These are phyloP conservation scores for Cephus pulcher DNA, from an alignment of 2,888 invertebrate species.

Conservation along the genomic window DNA sequence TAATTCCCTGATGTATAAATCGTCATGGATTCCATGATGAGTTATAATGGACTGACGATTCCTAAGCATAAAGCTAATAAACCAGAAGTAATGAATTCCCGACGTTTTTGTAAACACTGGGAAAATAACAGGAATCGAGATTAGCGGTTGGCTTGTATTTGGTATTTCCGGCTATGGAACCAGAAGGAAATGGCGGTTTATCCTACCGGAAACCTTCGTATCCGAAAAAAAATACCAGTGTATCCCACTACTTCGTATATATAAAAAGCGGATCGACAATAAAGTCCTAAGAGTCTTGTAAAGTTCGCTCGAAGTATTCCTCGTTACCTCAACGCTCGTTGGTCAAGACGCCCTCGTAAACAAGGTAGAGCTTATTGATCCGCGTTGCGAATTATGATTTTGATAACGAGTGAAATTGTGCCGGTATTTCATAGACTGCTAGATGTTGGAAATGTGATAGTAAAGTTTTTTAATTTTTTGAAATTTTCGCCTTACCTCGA, in stretches of 20 bases:
- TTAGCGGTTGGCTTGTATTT: neutral
- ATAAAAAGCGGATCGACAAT: neutral
- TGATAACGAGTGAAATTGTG: neutral
- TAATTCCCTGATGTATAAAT: neutral
- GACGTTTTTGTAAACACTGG: neutral
- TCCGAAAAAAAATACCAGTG: neutral
- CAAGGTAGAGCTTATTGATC: neutral
- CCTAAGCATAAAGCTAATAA: neutral
- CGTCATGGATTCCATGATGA: neutral
- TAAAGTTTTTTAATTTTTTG: neutral
- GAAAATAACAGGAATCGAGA: neutral
- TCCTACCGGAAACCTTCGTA: neutral
- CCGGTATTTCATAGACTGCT: neutral
- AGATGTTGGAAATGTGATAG: neutral
- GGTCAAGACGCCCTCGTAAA: neutral
- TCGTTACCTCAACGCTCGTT: neutral
- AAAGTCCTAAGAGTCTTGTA: neutral
- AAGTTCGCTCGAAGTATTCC: neutral
- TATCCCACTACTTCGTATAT: neutral
- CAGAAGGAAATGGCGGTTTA: neutral
- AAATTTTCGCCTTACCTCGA: neutral
- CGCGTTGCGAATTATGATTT: neutral
- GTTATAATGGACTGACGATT: neutral
- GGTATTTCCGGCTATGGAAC: neutral
- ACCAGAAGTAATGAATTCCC: neutral